Evolutionary conservation across 2,888 invertebrate genomes (phyloP).

Genomic region (Drosophila dives): DNA sequence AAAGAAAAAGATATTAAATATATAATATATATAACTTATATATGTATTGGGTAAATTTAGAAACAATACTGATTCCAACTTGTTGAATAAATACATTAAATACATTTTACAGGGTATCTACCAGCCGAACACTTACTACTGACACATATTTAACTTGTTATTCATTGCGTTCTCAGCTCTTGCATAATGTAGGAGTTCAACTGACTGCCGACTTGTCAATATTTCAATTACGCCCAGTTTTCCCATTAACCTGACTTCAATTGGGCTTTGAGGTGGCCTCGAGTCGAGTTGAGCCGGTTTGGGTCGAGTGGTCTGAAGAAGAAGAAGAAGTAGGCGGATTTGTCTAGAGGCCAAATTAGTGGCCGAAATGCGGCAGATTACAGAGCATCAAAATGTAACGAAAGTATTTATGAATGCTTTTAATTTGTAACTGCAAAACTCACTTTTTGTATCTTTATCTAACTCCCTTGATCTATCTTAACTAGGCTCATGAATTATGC

Average conservation of each 20-base stretch:
- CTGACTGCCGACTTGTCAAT: conserved; percentile 53
- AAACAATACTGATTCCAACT: no score
- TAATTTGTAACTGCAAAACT: conserved; percentile 46
- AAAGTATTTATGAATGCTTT: conserved; percentile 75
- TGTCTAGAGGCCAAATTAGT: conserved; percentile 76
- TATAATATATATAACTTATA: no score
- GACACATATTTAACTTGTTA: neutral
- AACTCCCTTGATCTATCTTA: neutral
- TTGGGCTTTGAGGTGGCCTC: conserved; percentile 11
- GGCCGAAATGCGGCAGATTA: conserved; percentile 77
- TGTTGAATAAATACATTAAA: no score
- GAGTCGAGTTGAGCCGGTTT: neutral
- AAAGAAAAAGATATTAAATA: no score
- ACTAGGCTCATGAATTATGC: conserved; percentile 54
- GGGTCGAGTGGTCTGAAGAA: conserved; percentile 16
- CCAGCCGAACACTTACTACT: neutral
- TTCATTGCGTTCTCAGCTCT: neutral
- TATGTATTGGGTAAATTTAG: no score
- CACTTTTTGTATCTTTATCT: neutral
- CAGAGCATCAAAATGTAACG: conserved; percentile 67
- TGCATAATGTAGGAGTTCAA: conserved; percentile 56
- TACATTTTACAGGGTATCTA: conserved; percentile 17
- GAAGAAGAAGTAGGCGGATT: conserved; percentile 63
- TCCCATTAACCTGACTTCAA: conserved; percentile 25
- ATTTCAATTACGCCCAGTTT: conserved; percentile 66